These are phyloP conservation scores for Ferdinandea cuprea DNA, from an alignment of 2,888 invertebrate genomes.

Conservation along the genomic window DNA sequence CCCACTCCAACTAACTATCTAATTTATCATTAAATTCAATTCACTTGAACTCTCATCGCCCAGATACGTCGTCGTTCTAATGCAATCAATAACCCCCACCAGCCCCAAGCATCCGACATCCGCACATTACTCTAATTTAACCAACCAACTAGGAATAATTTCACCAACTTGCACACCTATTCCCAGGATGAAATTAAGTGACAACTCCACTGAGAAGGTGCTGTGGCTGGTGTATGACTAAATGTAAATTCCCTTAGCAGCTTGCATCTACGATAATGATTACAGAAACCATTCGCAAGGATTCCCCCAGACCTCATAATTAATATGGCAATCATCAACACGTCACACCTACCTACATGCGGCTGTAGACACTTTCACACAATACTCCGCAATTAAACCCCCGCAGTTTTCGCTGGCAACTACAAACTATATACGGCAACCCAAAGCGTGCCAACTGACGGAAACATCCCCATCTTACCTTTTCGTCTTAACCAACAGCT, in stretches of 20 bases:
- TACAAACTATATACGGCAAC: neutral
- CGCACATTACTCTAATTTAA: neutral
- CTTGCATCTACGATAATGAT: slow-evolving; percentile 36
- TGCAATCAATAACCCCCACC: too few relatives aligned
- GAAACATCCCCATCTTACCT: neutral
- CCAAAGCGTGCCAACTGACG: neutral
- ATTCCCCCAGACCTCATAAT: slow-evolving; percentile 67
- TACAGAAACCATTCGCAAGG: slow-evolving; percentile 51
- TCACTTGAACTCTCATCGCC: slow-evolving; percentile 28
- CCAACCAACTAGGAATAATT: slow-evolving; percentile 42
- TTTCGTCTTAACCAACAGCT: neutral
- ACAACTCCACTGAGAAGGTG: slow-evolving; percentile 46
- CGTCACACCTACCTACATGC: slow-evolving; percentile 41
- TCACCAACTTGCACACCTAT: slow-evolving; percentile 42
- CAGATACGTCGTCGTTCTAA: too few relatives aligned
- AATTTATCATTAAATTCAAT: slow-evolving; percentile 68
- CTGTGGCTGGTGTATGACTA: slow-evolving; percentile 36
- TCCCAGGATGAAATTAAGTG: slow-evolving; percentile 64
- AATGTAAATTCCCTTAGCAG: slow-evolving; percentile 62
- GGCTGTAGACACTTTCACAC: slow-evolving; percentile 46
- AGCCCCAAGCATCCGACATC: neutral
- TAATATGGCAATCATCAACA: slow-evolving; percentile 70
- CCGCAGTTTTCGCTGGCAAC: slow-evolving; percentile 15
- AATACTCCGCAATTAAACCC: neutral
- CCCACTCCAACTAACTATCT: slow-evolving; percentile 27